phyloP scores from a whole-genome alignment of 2,113 vertebrate genomes.

The Gopherus flavomarginatus region DNA sequence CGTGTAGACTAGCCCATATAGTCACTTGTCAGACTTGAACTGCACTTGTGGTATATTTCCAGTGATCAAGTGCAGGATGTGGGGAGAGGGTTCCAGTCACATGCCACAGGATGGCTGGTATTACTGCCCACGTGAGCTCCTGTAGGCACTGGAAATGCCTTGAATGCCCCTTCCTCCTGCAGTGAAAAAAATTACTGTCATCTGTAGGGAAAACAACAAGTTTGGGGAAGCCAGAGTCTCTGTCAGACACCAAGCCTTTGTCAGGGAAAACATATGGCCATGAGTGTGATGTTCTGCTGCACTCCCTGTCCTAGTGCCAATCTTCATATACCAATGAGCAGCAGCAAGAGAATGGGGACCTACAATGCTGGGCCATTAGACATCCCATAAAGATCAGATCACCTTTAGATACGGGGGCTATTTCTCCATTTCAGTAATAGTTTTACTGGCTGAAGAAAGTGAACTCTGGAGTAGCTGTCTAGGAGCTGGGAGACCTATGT shows the following conservation, averaged over 20 bases:
- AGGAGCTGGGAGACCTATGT: not conserved
- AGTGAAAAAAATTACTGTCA: too few relatives aligned
- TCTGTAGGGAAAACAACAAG: not conserved
- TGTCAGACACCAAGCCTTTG: not conserved
- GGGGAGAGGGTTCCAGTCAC: not conserved
- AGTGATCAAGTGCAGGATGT: not conserved
- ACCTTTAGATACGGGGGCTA: not conserved
- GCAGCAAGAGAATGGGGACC: not conserved
- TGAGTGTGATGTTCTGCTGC: not conserved
- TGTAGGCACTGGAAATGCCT: not conserved
- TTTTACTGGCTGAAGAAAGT: not conserved
- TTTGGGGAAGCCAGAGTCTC: not conserved
- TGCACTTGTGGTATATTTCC: not conserved
- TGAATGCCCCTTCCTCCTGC: not conserved
- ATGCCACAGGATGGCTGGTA: not conserved
- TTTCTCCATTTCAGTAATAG: not conserved
- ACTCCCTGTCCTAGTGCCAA: not conserved
- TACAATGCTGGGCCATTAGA: not conserved
- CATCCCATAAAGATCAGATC: not conserved
- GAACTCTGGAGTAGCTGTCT: not conserved
- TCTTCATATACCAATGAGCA: too few relatives aligned
- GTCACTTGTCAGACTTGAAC: not conserved
- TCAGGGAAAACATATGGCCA: not conserved
- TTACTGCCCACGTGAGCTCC: too few relatives aligned
- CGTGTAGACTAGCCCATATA: not conserved